Percentiles rank a stretch among this genome's conserved stretches.
phyloP scores from a whole-genome alignment of 2,888 invertebrate species.

The Cinara cedri region DNA sequence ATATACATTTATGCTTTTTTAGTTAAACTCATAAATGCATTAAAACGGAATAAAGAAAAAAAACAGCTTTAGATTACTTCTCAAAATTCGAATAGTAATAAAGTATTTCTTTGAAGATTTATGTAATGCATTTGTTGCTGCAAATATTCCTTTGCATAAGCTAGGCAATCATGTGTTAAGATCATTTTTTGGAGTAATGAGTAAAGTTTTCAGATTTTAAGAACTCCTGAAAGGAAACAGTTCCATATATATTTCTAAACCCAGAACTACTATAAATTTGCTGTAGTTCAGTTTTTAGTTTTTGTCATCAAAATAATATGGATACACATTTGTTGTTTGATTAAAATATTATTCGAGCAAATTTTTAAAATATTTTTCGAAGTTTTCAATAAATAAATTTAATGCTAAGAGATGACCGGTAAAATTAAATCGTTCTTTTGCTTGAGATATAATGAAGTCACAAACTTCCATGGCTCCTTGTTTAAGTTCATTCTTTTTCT shows the following conservation, averaged over 20 bases:
- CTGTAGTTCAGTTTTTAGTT: constrained; percentile 2
- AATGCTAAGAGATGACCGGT: not conserved
- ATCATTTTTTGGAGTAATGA: too few species aligned
- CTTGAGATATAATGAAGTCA: constrained; percentile 1
- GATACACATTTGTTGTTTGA: not conserved
- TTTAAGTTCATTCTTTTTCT: not conserved
- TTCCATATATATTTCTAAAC: not conserved
- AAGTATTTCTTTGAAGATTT: too few species aligned
- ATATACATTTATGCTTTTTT: too few species aligned
- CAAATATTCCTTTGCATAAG: too few species aligned
- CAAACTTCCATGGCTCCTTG: not conserved
- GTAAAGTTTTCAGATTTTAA: not conserved
- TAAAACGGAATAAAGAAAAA: too few species aligned
- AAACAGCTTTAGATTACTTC: too few species aligned
- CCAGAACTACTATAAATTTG: not conserved
- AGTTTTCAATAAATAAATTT: too few species aligned
- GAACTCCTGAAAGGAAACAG: not conserved
- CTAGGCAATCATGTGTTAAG: too few species aligned
- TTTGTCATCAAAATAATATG: too few species aligned
- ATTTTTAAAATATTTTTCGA: not conserved
- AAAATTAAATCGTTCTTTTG: not conserved
- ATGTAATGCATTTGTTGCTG: too few species aligned
- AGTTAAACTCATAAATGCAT: too few species aligned
- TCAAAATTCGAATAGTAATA: too few species aligned
- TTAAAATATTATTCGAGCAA: not conserved